Percentiles rank a stretch among this genome's conserved stretches.
Evolutionary conservation across 2,797 vertebrate genomes (phyloP).

Genomic region (Dryobates pubescens): DNA sequence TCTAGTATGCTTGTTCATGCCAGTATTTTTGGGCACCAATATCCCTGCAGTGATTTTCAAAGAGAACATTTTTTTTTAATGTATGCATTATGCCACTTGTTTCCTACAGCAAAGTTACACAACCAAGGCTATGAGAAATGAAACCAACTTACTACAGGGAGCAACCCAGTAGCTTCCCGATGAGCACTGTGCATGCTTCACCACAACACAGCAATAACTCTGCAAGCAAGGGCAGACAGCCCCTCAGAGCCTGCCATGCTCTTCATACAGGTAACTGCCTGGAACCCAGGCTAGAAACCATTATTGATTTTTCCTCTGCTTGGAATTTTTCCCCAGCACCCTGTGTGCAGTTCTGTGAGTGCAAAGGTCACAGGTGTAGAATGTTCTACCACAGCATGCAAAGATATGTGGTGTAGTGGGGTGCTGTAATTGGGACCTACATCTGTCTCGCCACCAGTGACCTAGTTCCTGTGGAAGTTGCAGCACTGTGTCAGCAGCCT

Average conservation of each 20-base stretch:
- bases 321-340: not conserved
- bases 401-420: not conserved
- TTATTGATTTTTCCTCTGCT: not conserved
- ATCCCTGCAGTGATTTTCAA: not conserved
- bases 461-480: not conserved
- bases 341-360: not conserved
- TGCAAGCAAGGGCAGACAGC: not conserved
- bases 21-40: not conserved
- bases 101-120: not conserved
- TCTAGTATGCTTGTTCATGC: not conserved
- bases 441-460: not conserved
- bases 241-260: not conserved
- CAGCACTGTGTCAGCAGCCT: accelerated
- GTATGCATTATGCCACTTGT: not conserved
- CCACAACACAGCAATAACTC: not conserved
- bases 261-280: not conserved
- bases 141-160: not conserved
- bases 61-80: not conserved
- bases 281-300: accelerated
- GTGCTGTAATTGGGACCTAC: accelerated
- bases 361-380: not conserved
- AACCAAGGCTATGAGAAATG: not conserved
- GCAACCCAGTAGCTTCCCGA: not conserved
- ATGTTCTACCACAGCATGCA: not conserved
- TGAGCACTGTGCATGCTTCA: not conserved